Base-by-base conservation (phyloP, 2,888 invertebrate genomes). In the Andrena camellia region DNA sequence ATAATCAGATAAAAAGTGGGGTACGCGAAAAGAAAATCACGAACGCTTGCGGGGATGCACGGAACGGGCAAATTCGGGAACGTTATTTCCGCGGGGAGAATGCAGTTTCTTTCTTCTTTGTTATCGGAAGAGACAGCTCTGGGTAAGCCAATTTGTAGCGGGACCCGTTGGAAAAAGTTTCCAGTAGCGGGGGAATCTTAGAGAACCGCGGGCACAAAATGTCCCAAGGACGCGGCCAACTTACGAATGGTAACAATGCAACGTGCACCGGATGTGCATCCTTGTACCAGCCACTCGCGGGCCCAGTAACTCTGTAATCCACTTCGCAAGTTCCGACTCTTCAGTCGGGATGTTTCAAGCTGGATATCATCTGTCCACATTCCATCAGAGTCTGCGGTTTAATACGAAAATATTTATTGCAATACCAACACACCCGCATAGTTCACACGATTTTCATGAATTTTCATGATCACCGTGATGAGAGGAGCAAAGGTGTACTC, bases 321-420 rank as follows among this genome's bases (percentile, higher is more conserved):
- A 83, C 72, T 83, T 84, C 54, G 66, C 50, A 68, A 79, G 73
- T 83, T 73, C 69, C 71, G 69, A 77, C 73, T 83, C 78, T 79
- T 77, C 71, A 68, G 33, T 50, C 35, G 29, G 60, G 68, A 71
- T 70, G 66, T 75, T 67, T 59, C 80, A 59, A 52, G 20, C 57
- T 76, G 71, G 71, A 79, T 83, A 79, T 76, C 79, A 76, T 75
- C 85, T 69, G 73, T 52, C 76, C 62, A 84, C 78, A 84, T 85
- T 80, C 66, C 52, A 50, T 23, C 52, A 2, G 33, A 42, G 13
- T 52, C 67, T 48, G 29, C 8, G 31, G 54, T 66, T 35, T 67
- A 69, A 52, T 52, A 7, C 63, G 59, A 72, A 81, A 42, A 42
- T 42, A 42, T 42, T 17, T 42, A 13, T 17, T 42, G 42, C 42